phyloP scores from a whole-genome alignment of 2,113 vertebrate species.

The Catharus fuscescens region DNA sequence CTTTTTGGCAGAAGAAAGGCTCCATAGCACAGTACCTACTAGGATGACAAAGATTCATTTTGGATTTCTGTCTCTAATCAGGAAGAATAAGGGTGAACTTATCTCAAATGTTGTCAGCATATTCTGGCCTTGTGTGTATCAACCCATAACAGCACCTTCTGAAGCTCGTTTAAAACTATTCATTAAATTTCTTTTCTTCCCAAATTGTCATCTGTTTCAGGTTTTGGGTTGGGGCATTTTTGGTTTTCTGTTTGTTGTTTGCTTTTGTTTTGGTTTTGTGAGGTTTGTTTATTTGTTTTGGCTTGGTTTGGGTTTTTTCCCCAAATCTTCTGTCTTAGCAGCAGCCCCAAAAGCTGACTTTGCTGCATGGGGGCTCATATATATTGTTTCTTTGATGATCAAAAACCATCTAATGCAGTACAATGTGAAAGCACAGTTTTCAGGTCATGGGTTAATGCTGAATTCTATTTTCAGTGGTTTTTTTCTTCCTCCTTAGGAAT shows the following conservation, averaged over 20 bases:
- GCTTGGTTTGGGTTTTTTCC: background rate
- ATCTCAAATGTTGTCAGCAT: background rate
- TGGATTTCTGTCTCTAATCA: background rate
- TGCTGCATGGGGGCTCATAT: background rate
- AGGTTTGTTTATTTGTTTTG: background rate
- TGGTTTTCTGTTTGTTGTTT: too few species aligned
- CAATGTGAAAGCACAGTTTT: background rate
- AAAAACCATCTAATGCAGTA: background rate
- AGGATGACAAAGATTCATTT: background rate
- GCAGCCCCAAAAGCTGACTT: background rate
- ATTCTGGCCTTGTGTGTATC: fast-evolving
- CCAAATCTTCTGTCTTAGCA: background rate
- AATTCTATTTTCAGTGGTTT: background rate
- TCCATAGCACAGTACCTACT: background rate
- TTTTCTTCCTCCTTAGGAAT: background rate
- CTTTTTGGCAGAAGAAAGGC: background rate
- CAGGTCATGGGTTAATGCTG: background rate
- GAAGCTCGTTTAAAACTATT: background rate
- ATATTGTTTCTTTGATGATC: background rate
- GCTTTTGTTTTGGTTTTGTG: background rate
- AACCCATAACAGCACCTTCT: background rate
- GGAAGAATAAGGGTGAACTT: background rate
- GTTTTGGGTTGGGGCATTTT: background rate
- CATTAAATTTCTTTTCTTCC: background rate
- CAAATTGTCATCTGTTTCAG: background rate